Evolutionary conservation across 1,140 invertebrate species (phyloP), one percentile per base, ranked within the genome.

Genomic region (Lanistes nyassanus): DNA sequence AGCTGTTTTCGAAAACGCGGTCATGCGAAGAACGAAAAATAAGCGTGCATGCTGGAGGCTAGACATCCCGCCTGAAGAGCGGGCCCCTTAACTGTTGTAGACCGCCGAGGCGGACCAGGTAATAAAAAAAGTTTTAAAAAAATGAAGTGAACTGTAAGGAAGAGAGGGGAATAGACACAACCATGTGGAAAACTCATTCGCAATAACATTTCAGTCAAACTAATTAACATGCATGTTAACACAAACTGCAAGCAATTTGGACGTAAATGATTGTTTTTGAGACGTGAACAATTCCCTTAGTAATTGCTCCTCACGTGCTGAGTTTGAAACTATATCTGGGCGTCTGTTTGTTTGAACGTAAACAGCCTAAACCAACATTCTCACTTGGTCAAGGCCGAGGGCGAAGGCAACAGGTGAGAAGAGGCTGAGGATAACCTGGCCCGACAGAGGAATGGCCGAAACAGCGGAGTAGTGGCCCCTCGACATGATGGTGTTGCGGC

Each of bases 401-500:
- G 69, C 69, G 1, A 72, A 60, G 6, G 55, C 69, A n/a, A 56
- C 34, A 37, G 69, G 69, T 36, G 69, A 26, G 55, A 58, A 39
- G 56, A 72, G 56, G 37, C 47, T 37, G 55, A 72, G 55, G 34
- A 60, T 6, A 5, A 72, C 26, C 69, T 72, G 55, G 5, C 55
- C 69, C 4, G 19, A 55, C 26, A 72, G 60, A 26, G 69, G 69
- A 19, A 72, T 23, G 23, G 55, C 34, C 4, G 69, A 72, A 3
- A 9, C 31, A 16, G 69, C 60, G 51, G 60, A 26, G 64, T 37
- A 31, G 7, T 65, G 64, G 19, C 26, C 36, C 7, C 36, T 23
- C 9, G 64, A 70, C n/a, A 23, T 29, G 37, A 67, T n/a, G 65
- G 65, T 39, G 55, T 29, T 37, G 13, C 34, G 36, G 13, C 69